Evolutionary conservation across 2,888 invertebrate genomes (phyloP).

Genomic region (Tachystola acroxantha): DNA sequence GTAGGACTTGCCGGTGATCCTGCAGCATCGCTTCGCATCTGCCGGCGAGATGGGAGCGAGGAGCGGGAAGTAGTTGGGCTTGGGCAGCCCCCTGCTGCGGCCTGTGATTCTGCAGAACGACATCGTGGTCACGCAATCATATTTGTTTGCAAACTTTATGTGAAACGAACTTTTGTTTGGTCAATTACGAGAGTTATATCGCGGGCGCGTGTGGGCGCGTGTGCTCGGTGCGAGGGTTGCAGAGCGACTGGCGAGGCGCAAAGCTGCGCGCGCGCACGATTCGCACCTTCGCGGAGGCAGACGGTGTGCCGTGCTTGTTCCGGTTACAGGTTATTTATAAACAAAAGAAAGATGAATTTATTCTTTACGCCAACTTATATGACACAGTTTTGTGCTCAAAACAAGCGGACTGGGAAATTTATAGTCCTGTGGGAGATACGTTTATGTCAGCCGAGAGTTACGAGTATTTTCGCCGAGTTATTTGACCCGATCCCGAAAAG

Average conservation of each 20-base stretch:
- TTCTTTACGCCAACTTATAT: slow-evolving; percentile 58
- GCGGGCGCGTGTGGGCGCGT: slow-evolving; percentile 44
- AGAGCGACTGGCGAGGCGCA: slow-evolving; percentile 50
- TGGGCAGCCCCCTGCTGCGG: slow-evolving; percentile 86
- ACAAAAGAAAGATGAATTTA: slow-evolving; percentile 67
- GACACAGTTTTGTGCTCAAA: slow-evolving; percentile 62
- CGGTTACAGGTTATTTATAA: slow-evolving; percentile 76
- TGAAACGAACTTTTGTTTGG: slow-evolving; percentile 23
- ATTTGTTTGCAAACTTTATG: slow-evolving; percentile 53
- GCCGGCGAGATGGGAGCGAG: slow-evolving; percentile 89
- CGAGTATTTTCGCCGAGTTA: slow-evolving; percentile 22
- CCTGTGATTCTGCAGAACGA: slow-evolving; percentile 90
- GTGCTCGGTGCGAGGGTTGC: slow-evolving; percentile 46
- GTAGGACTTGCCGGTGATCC: slow-evolving; percentile 87
- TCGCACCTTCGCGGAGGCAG: slow-evolving; percentile 65
- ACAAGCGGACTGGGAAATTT: slow-evolving; percentile 33
- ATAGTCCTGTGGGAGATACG: slow-evolving; percentile 21
- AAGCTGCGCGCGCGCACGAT: slow-evolving; percentile 43
- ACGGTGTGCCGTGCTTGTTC: slow-evolving; percentile 72
- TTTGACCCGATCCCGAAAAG: slow-evolving; percentile 15
- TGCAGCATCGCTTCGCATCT: slow-evolving; percentile 88
- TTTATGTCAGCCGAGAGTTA: slow-evolving; percentile 8
- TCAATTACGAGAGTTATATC: slow-evolving; percentile 32
- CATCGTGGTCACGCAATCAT: slow-evolving; percentile 69
- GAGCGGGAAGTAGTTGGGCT: slow-evolving; percentile 89